Percentiles rank a stretch among this genome's conserved stretches.
These are phyloP conservation scores for Pseudolycoriella hygida DNA, from an alignment of 2,888 invertebrate genomes.

Conservation along the genomic window DNA sequence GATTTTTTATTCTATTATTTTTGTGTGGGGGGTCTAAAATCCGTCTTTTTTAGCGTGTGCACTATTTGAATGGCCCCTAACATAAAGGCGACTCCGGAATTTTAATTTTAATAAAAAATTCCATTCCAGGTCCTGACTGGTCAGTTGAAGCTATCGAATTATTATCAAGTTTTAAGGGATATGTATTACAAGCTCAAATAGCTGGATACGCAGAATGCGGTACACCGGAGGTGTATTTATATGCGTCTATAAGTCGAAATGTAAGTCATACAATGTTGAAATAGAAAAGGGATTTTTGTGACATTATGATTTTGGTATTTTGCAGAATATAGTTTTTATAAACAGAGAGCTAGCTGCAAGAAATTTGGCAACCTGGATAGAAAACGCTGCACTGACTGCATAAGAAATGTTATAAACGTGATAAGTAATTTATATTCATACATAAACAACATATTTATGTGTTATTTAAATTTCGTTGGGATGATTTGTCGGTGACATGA, in stretches of 20 bases:
- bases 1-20: too few species aligned
- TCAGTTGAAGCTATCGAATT: constrained; percentile 30
- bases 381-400: constrained; percentile 10
- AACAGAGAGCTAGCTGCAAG: constrained; percentile 74
- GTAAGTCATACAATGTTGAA: constrained; percentile 30
- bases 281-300: not conserved
- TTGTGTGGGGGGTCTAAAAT: too few species aligned
- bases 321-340: constrained; percentile 63
- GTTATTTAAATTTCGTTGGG: too few species aligned
- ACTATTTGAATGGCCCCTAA: too few species aligned
- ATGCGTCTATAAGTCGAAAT: constrained; percentile 53
- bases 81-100: too few species aligned
- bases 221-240: constrained; percentile 66
- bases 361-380: constrained; percentile 62
- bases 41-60: too few species aligned
- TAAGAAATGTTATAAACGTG: too few species aligned
- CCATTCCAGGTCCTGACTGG: not conserved
- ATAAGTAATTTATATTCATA: too few species aligned
- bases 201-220: constrained; percentile 65
- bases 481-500: too few species aligned
- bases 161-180: constrained; percentile 63
- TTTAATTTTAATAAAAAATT: not conserved
- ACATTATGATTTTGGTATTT: constrained; percentile 16
- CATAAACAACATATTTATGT: too few species aligned
- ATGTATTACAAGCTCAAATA: constrained; percentile 76